These are phyloP conservation scores for Zhuqinia jingwanae DNA, from an alignment of 2,888 invertebrate species.

Conservation along the genomic window DNA sequence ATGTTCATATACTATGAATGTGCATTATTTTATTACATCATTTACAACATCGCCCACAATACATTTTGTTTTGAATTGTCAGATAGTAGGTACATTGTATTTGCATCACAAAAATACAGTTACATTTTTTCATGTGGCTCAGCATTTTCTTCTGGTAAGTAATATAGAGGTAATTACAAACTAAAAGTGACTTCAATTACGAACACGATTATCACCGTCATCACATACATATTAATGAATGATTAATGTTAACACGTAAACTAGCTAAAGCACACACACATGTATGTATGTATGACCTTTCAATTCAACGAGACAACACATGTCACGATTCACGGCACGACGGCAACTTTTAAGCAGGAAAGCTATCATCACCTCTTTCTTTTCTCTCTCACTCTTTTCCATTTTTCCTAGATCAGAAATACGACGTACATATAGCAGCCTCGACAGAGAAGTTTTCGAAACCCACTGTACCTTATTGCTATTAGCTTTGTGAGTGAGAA, in stretches of 20 bases:
- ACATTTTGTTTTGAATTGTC: too few species aligned
- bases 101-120: neutral
- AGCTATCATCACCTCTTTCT: slow-evolving; percentile 35
- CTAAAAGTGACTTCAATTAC: slow-evolving; percentile 47
- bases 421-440: too few species aligned
- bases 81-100: too few species aligned
- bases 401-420: neutral
- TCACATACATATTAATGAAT: neutral
- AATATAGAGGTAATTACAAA: slow-evolving; percentile 33
- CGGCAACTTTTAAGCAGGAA: slow-evolving; percentile 42
- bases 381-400: neutral
- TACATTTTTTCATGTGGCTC: neutral
- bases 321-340: slow-evolving; percentile 33
- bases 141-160: neutral
- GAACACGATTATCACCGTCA: slow-evolving; percentile 24
- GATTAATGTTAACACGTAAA: neutral
- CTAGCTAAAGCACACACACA: neutral
- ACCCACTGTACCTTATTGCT: too few species aligned
- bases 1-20: too few species aligned
- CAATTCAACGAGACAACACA: slow-evolving; percentile 40
- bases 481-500: too few species aligned
- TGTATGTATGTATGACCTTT: slow-evolving; percentile 16
- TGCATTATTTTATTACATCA: too few species aligned
- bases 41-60: too few species aligned
- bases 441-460: neutral